These are phyloP conservation scores for Hemiprocne comata DNA, from an alignment of 2,113 vertebrate genomes.

Conservation along the genomic window DNA sequence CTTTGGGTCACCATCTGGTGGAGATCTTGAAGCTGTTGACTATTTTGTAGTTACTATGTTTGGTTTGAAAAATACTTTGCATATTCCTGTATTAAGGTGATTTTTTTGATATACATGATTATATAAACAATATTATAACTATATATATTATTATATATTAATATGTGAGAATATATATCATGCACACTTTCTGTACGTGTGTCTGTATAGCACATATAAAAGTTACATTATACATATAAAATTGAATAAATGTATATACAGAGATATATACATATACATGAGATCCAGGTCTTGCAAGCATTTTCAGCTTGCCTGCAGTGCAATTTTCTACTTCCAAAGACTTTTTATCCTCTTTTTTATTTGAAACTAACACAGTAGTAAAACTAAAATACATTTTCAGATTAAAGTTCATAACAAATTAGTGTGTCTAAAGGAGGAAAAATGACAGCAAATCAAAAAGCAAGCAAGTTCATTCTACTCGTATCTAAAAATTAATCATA, in stretches of 20 bases:
- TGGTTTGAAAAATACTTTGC: not conserved
- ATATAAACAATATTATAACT: not conserved
- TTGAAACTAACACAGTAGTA: not conserved
- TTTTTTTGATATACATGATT: not conserved
- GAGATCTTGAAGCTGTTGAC: slow-evolving; percentile 46
- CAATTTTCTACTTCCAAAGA: not conserved
- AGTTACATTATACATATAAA: not conserved
- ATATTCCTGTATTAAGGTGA: not conserved
- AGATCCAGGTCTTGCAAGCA: not conserved
- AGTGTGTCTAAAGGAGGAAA: not conserved
- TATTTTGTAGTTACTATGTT: not conserved
- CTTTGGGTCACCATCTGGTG: slow-evolving; percentile 73
- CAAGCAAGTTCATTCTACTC: not conserved
- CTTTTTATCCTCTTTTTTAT: not conserved
- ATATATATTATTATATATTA: not conserved
- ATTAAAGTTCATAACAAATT: not conserved
- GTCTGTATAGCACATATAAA: not conserved
- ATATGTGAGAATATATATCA: not conserved
- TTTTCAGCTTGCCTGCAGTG: not conserved
- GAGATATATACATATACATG: not conserved
- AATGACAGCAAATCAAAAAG: not conserved
- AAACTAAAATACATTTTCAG: not conserved
- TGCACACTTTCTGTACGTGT: not conserved
- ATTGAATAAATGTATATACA: not conserved
- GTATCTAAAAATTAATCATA: not conserved